Conservation (phyloP, 2,797 vertebrate species). For the Anableps anableps region DNA sequence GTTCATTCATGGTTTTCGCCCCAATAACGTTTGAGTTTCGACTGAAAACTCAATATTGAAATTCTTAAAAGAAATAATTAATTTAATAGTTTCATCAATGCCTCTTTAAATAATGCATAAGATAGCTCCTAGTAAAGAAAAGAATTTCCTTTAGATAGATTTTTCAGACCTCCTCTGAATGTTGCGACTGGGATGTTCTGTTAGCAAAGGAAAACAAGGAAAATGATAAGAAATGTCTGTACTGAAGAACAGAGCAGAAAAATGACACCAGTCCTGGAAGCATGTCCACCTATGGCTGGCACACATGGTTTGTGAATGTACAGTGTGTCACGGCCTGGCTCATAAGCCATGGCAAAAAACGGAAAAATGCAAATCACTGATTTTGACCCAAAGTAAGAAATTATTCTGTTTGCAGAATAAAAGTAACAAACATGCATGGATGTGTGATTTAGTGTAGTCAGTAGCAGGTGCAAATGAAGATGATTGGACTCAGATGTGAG, state of each 20-base stretch:
- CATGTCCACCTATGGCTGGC: neutral
- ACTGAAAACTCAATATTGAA: neutral
- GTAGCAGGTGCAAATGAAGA: slow-evolving; percentile 19
- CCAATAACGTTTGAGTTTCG: neutral
- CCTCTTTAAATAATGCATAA: neutral
- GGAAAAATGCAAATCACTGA: neutral
- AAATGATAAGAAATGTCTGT: neutral
- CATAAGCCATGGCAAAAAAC: neutral
- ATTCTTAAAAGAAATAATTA: neutral
- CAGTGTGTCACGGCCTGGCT: too few relatives aligned
- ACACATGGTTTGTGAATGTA: too few relatives aligned
- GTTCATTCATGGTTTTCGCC: neutral
- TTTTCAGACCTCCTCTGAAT: neutral
- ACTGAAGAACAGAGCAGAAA: neutral
- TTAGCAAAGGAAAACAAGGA: neutral
- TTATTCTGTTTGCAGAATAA: neutral
- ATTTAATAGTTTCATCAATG: neutral
- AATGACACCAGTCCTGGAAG: neutral
- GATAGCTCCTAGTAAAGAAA: neutral
- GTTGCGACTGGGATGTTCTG: neutral
- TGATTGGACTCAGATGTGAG: slow-evolving; percentile 42
- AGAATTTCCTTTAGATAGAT: neutral
- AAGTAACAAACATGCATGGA: neutral
- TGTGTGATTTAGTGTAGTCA: neutral
- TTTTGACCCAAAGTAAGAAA: neutral